Percentiles rank a stretch among this genome's conserved stretches.
These are phyloP conservation scores for Tipula vernalis DNA, from an alignment of 2,888 invertebrate species.

Conservation along the genomic window DNA sequence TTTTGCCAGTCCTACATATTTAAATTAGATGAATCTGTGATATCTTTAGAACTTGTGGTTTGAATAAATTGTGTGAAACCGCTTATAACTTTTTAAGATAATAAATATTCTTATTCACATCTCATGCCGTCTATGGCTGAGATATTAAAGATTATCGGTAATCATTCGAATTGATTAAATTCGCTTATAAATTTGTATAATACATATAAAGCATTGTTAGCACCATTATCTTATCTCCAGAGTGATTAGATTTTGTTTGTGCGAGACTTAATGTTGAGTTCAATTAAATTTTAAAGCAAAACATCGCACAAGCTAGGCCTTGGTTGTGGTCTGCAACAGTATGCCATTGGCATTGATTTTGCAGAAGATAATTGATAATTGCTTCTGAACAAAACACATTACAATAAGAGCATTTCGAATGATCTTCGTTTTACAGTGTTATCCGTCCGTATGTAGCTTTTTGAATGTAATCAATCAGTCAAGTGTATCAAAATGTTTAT, in stretches of 20 bases:
- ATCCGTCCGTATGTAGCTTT: no score
- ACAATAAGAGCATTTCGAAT: no score
- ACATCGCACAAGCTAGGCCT: not conserved
- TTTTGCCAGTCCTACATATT: not conserved
- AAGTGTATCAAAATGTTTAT: no score
- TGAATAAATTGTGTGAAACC: not conserved
- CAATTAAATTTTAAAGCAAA: not conserved
- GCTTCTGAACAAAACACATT: not conserved
- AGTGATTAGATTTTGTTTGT: not conserved
- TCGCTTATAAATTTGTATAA: not conserved
- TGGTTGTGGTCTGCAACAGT: not conserved
- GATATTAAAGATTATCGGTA: not conserved
- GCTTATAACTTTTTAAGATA: not conserved
- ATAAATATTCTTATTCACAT: not conserved
- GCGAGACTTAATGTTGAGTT: not conserved
- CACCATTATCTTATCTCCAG: not conserved
- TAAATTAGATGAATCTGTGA: not conserved
- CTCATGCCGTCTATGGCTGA: not conserved
- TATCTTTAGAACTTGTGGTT: not conserved
- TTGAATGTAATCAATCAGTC: no score
- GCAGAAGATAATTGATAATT: not conserved
- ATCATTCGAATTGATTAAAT: not conserved
- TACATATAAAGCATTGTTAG: not conserved
- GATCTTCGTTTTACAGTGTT: not conserved
- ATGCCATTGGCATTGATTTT: not conserved